Percentiles rank a stretch among this genome's conserved stretches.
Evolutionary conservation across 2,797 vertebrate genomes (phyloP).

Genomic region (Aselliscus stoliczkanus): DNA sequence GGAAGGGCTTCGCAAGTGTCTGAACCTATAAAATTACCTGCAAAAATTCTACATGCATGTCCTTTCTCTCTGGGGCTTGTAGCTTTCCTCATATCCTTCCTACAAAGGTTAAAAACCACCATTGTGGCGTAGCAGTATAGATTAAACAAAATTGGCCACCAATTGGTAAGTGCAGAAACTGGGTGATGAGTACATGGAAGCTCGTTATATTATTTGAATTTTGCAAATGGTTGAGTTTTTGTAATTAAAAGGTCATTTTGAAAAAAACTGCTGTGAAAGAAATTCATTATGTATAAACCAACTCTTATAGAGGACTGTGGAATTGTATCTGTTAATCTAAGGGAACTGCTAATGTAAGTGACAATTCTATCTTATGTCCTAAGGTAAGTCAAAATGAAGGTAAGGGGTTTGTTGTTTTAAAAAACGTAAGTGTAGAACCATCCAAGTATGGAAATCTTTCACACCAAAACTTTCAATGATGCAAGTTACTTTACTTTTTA

Average conservation of each 20-base stretch:
- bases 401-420: neutral
- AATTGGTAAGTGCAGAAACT: neutral
- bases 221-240: neutral
- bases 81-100: neutral
- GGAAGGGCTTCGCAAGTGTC: neutral
- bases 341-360: neutral
- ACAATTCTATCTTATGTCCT: neutral
- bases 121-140: neutral
- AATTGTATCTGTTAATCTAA: neutral
- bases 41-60: neutral
- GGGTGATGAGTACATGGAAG: neutral
- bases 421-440: neutral
- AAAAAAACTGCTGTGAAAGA: neutral
- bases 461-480: neutral
- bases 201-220: neutral
- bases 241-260: constrained; percentile 6
- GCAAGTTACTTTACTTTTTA: constrained; percentile 45
- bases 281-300: neutral
- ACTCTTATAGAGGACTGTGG: neutral
- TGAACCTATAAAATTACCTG: neutral
- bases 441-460: constrained; percentile 5
- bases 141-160: neutral
- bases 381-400: constrained; percentile 27
- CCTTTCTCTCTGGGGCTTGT: neutral
- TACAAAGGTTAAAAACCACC: neutral